These are phyloP conservation scores for Eilema caniola DNA, from an alignment of 2,888 invertebrate species.

Conservation along the genomic window DNA sequence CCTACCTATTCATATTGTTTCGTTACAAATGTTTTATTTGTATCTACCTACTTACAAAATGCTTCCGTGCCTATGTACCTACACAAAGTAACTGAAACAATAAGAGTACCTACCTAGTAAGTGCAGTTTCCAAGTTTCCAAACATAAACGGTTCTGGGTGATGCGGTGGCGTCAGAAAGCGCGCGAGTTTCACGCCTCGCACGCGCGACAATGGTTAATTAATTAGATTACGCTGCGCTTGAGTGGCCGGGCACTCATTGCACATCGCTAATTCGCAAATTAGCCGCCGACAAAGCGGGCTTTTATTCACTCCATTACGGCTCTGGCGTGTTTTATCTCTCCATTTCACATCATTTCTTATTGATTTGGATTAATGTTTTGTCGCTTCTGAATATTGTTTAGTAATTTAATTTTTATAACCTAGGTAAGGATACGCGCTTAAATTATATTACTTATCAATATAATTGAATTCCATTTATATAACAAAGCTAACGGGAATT, in stretches of 20 bases:
- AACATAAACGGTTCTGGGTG: neutral
- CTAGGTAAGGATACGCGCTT: neutral
- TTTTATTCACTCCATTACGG: slow-evolving; percentile 68
- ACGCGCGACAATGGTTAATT: slow-evolving; percentile 75
- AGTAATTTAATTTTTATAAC: neutral
- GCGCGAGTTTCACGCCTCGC: slow-evolving; percentile 52
- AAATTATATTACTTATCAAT: neutral
- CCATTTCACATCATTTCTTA: slow-evolving; percentile 69
- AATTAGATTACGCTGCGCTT: slow-evolving; percentile 77
- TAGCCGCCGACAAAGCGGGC: slow-evolving; percentile 74
- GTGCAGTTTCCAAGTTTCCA: neutral
- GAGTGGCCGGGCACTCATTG: slow-evolving; percentile 76
- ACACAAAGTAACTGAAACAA: neutral
- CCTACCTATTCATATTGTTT: too few relatives aligned
- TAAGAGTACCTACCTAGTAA: too few relatives aligned
- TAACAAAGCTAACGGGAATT: too few relatives aligned
- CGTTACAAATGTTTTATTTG: neutral
- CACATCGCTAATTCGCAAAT: slow-evolving; percentile 79
- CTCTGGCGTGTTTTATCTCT: slow-evolving; percentile 64
- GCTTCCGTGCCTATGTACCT: too few relatives aligned
- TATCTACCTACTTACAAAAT: neutral
- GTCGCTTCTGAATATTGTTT: slow-evolving; percentile 20
- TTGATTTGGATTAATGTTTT: slow-evolving; percentile 55
- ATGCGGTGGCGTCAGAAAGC: slow-evolving; percentile 31
- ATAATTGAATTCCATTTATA: too few relatives aligned